A percentile compares a stretch with the other conserved stretches of the same genome.
phyloP scores from a whole-genome alignment of 1,140 invertebrate genomes.

The Amyelois transitella region DNA sequence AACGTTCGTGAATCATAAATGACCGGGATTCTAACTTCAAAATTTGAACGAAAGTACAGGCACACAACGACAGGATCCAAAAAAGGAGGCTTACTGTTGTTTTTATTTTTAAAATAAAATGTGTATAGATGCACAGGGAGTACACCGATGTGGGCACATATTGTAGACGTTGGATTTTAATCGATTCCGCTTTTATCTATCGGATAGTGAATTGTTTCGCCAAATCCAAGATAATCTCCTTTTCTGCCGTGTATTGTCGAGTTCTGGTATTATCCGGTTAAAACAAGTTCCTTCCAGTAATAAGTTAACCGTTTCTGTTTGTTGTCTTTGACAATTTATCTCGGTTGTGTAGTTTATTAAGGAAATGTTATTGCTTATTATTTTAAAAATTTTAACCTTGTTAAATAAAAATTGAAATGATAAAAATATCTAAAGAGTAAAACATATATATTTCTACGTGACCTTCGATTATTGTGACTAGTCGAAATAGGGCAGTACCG shows the following conservation, averaged over 20 bases:
- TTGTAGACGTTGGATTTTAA: slow-evolving; percentile 23
- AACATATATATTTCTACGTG: too few relatives aligned
- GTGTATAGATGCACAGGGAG: not conserved
- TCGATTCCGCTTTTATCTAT: slow-evolving; percentile 57
- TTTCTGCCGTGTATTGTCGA: slow-evolving; percentile 41
- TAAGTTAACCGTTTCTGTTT: slow-evolving; percentile 32
- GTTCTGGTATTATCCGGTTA: slow-evolving; percentile 49
- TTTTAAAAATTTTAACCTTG: slow-evolving; percentile 15
- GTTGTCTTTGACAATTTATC: slow-evolving; percentile 27
- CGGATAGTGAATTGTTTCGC: slow-evolving; percentile 48
- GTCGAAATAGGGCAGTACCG: too few relatives aligned
- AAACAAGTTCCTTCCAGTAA: slow-evolving; percentile 56
- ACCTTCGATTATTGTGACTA: too few relatives aligned
- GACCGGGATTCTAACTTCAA: too few relatives aligned
- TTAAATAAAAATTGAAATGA: too few relatives aligned
- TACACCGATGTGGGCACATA: not conserved
- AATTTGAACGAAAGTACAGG: too few relatives aligned
- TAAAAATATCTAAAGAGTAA: slow-evolving; percentile 28
- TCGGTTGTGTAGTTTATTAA: slow-evolving; percentile 1
- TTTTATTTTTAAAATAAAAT: too few relatives aligned
- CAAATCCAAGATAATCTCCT: slow-evolving; percentile 65
- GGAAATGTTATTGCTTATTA: not conserved
- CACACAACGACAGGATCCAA: not conserved
- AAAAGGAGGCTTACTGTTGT: too few relatives aligned
- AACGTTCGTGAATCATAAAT: too few relatives aligned